phyloP scores from a whole-genome alignment of 2,888 invertebrate species.

The Griposia aprilina region DNA sequence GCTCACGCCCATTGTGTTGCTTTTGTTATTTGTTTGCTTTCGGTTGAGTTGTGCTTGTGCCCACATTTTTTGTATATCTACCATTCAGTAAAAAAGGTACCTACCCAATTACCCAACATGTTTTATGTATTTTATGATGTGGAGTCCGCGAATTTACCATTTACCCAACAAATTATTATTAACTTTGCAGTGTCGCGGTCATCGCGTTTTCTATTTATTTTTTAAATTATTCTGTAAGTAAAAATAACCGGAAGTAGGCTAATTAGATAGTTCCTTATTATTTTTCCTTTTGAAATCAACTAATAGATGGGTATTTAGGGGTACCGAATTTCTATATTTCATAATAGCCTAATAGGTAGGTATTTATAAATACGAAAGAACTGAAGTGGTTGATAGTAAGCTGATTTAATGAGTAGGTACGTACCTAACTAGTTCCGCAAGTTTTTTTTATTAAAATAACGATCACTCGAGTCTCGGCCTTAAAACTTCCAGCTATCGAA shows the following conservation, averaged over 20 bases:
- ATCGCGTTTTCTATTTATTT: not conserved
- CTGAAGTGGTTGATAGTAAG: slow-evolving; percentile 7
- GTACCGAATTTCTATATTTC: not conserved
- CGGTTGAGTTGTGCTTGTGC: slow-evolving; percentile 63
- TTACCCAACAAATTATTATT: not conserved
- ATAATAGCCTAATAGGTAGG: not conserved
- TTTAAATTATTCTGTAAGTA: not conserved
- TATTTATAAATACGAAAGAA: not conserved
- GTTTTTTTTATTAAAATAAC: slow-evolving; percentile 44
- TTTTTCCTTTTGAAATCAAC: not conserved
- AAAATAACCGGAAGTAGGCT: not conserved
- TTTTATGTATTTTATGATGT: not conserved
- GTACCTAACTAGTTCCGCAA: slow-evolving; percentile 36
- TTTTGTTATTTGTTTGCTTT: slow-evolving; percentile 76
- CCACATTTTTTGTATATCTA: slow-evolving; percentile 48
- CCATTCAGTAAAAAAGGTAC: slow-evolving; percentile 43
- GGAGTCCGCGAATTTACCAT: not conserved
- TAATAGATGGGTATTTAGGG: not conserved
- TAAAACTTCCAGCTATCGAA: not conserved
- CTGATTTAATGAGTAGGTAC: slow-evolving; percentile 11
- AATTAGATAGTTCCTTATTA: not conserved
- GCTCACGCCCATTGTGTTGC: slow-evolving; percentile 67
- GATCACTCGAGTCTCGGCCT: slow-evolving; percentile 1
- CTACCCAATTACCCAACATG: not conserved
- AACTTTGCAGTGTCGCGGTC: not conserved